Evolutionary conservation across 2,113 vertebrate genomes (phyloP).

Genomic region (Canis aureus): DNA sequence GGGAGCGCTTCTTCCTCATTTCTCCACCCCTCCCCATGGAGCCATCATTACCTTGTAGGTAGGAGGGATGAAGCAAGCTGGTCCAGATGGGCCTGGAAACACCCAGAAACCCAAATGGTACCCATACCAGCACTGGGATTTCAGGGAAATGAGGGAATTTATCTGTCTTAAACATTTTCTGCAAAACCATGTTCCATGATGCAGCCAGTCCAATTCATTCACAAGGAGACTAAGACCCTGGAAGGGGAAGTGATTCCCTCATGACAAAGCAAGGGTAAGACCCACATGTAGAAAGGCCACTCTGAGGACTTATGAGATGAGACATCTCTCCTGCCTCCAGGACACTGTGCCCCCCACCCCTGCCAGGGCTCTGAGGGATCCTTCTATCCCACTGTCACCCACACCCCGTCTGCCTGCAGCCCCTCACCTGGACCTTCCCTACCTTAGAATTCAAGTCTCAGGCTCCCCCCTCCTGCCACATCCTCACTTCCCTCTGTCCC

Average conservation of each 20-base stretch:
- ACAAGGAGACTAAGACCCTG: neutral
- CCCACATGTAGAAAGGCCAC: neutral
- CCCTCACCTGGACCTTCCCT: neutral
- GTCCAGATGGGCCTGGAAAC: neutral
- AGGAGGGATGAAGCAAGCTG: neutral
- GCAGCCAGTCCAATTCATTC: neutral
- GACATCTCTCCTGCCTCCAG: neutral
- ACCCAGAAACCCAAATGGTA: neutral
- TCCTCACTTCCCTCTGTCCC: neutral
- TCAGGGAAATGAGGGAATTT: neutral
- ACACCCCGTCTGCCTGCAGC: neutral
- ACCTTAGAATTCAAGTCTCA: neutral
- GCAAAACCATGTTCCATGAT: neutral
- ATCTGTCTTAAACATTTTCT: neutral
- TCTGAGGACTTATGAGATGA: neutral
- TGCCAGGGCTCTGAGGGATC: neutral
- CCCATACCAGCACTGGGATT: neutral
- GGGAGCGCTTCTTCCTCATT: neutral
- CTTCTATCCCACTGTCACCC: neutral
- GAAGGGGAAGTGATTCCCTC: neutral
- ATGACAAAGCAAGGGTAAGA: neutral
- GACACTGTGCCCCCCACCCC: neutral
- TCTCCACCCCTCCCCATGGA: neutral
- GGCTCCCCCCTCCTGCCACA: neutral
- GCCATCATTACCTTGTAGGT: neutral